Percentiles rank a stretch among this genome's conserved stretches.
phyloP scores from a whole-genome alignment of 1,140 invertebrate genomes.

The Caenorhabditis inopinata region DNA sequence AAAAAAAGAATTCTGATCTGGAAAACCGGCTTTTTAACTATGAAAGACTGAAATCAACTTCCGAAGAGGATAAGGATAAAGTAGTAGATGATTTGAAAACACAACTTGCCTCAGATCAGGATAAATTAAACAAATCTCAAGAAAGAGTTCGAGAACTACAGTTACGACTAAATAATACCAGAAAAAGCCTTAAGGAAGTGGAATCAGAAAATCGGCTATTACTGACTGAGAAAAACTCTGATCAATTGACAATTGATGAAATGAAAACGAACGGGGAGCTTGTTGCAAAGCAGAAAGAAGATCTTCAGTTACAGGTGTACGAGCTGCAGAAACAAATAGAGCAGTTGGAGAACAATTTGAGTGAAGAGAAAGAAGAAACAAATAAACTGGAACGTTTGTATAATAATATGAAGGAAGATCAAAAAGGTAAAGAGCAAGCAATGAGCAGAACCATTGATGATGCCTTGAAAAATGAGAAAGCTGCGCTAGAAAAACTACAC shows the following conservation, averaged over 20 bases:
- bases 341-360: background rate
- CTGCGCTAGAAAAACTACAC: background rate
- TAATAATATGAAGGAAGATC: background rate
- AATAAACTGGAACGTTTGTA: too few relatives aligned
- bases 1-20: background rate
- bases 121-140: background rate
- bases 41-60: background rate
- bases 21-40: background rate
- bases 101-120: background rate
- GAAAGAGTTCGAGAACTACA: background rate
- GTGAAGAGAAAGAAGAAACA: too few relatives aligned
- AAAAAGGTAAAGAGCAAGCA: background rate
- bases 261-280: background rate
- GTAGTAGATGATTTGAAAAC: background rate
- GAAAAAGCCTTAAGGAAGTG: background rate
- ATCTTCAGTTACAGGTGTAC: too few relatives aligned
- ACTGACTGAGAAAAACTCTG: background rate
- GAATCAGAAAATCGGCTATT: background rate
- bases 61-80: constrained; percentile 12
- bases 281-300: background rate
- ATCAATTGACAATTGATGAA: background rate
- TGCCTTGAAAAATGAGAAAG: background rate
- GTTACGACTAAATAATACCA: background rate
- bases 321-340: too few relatives aligned
- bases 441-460: background rate